These are phyloP conservation scores for Opisthocomus hoazin DNA, from an alignment of 2,113 vertebrate genomes.

Conservation along the genomic window DNA sequence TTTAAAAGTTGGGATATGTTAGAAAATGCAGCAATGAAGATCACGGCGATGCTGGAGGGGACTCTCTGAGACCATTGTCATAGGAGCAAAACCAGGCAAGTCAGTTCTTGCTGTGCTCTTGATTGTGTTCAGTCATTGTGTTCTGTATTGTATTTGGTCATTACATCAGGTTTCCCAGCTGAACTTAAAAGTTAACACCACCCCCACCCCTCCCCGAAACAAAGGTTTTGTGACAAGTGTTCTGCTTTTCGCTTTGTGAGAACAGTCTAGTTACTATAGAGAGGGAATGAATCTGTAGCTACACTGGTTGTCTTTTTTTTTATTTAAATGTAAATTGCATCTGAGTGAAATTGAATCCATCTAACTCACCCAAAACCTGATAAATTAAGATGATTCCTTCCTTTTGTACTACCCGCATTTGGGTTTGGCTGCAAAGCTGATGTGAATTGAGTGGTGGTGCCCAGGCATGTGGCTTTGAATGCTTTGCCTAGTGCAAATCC, in stretches of 20 bases:
- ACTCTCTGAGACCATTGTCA: not conserved
- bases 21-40: not conserved
- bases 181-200: not conserved
- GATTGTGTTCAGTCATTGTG: not conserved
- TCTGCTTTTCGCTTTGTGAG: not conserved
- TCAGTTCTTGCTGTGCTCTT: not conserved
- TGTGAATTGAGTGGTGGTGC: not conserved
- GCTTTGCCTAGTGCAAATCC: not conserved
- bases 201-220: not conserved
- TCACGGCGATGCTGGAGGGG: fast-evolving
- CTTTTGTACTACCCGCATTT: not conserved
- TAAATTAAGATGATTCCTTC: not conserved
- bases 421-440: not conserved
- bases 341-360: not conserved
- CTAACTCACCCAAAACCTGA: not conserved
- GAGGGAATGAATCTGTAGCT: not conserved
- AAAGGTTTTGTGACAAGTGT: not conserved
- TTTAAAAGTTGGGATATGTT: not conserved
- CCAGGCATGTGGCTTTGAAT: not conserved
- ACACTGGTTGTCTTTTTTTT: not conserved
- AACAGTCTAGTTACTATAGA: not conserved
- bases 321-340: not conserved
- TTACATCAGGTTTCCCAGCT: not conserved
- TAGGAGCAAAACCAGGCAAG: not conserved
- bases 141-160: not conserved